phyloP scores from a whole-genome alignment of 1,140 invertebrate genomes.

The Phymastichus coffea region DNA sequence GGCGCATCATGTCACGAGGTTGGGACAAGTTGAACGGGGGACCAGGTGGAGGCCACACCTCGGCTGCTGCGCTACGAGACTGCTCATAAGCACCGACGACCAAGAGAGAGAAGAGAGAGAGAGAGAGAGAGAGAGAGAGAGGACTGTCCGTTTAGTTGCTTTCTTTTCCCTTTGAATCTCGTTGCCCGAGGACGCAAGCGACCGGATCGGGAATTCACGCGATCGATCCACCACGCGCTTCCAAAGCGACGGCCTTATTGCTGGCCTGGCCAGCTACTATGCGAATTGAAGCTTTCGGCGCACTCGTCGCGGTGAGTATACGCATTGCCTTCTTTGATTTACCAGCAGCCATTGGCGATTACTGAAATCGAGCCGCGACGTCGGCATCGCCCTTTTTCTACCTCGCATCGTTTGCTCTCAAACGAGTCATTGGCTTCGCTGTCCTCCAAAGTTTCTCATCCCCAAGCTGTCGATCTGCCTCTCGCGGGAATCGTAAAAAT shows the following conservation, averaged over 20 bases:
- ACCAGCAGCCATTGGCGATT: no score
- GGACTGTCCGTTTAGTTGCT: slow-evolving; percentile 21
- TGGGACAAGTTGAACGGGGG: slow-evolving; percentile 39
- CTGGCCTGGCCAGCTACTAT: slow-evolving; percentile 59
- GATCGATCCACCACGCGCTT: slow-evolving; percentile 39
- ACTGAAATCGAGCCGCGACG: no score
- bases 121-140: slow-evolving; percentile 7
- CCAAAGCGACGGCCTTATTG: slow-evolving; percentile 49
- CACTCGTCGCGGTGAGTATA: slow-evolving; percentile 53
- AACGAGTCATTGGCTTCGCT: no score
- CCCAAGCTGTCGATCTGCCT: no score
- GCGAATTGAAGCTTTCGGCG: slow-evolving; percentile 56
- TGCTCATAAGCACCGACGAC: not conserved
- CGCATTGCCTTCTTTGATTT: not conserved
- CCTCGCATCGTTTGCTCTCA: no score
- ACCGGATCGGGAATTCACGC: slow-evolving; percentile 40
- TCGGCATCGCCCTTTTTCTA: no score
- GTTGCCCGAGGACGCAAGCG: slow-evolving; percentile 26
- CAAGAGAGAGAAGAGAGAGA: not conserved
- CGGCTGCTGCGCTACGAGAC: slow-evolving; percentile 17
- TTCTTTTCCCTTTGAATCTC: no score
- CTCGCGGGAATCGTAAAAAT: no score
- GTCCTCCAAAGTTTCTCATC: no score
- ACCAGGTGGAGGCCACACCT: slow-evolving; percentile 36
- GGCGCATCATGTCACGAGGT: slow-evolving; percentile 44